A percentile compares a stretch with the other conserved stretches of the same genome.
phyloP scores from a whole-genome alignment of 2,888 invertebrate genomes.

The Deilephila elpenor region DNA sequence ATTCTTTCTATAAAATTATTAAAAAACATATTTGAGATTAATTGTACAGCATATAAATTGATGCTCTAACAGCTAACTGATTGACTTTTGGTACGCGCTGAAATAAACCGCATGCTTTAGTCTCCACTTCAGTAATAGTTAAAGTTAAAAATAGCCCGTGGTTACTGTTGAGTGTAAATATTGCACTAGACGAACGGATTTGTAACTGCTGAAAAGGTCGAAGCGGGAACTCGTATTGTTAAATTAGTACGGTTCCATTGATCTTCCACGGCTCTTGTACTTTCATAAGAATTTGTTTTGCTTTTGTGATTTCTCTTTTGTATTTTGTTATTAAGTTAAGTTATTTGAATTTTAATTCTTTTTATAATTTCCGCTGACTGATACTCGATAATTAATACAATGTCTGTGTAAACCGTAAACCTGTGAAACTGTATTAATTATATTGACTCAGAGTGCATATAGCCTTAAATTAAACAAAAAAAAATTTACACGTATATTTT shows the following conservation, averaged over 20 bases:
- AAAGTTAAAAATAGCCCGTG: slow-evolving; percentile 11
- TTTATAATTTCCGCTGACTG: too few relatives aligned
- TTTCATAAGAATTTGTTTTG: neutral
- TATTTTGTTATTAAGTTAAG: neutral
- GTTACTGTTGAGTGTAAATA: slow-evolving; percentile 11
- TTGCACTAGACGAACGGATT: slow-evolving; percentile 4
- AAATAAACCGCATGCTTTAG: slow-evolving; percentile 1
- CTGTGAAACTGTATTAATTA: too few relatives aligned
- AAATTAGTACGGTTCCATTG: neutral
- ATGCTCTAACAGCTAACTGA: neutral
- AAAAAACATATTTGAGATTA: too few relatives aligned
- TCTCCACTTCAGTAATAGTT: neutral
- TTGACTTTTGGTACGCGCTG: neutral
- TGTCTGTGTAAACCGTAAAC: too few relatives aligned
- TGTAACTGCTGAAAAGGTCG: neutral
- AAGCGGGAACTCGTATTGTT: neutral
- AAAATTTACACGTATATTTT: too few relatives aligned
- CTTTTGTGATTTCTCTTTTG: neutral
- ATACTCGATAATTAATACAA: too few relatives aligned
- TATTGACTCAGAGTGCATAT: too few relatives aligned
- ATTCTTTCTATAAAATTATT: too few relatives aligned
- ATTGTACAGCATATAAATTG: too few relatives aligned
- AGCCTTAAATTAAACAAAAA: too few relatives aligned
- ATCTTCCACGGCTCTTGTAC: neutral
- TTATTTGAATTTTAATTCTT: too few relatives aligned